Evolutionary conservation across 2,797 vertebrate genomes (phyloP).

Genomic region (Eulemur rubriventer): DNA sequence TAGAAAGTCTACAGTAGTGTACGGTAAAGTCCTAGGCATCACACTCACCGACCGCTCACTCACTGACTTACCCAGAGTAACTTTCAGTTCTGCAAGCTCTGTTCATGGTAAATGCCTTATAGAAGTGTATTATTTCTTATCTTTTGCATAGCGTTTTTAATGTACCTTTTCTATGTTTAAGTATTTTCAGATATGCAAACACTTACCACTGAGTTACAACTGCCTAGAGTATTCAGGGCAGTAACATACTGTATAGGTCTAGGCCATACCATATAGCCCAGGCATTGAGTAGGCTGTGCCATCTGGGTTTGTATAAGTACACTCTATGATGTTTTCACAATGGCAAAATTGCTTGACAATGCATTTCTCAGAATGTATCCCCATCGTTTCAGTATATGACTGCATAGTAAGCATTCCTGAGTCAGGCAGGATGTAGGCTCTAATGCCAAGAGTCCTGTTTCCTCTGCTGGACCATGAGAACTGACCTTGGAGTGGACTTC

Average conservation of each 20-base stretch:
- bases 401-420: background rate
- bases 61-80: background rate
- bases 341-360: background rate
- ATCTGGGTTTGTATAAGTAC: background rate
- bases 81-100: background rate
- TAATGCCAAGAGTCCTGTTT: background rate
- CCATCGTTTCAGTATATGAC: background rate
- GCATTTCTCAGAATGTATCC: background rate
- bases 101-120: background rate
- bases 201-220: background rate
- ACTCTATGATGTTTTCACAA: background rate
- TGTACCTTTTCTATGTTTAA: background rate
- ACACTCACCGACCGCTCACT: background rate
- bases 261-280: background rate
- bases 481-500: background rate
- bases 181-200: background rate
- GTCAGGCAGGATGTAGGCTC: background rate
- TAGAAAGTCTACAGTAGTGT: background rate
- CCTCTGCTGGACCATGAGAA: background rate
- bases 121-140: background rate
- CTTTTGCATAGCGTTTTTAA: background rate
- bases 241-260: background rate
- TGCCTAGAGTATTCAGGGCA: background rate
- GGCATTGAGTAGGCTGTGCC: background rate
- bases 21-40: background rate